Evolutionary conservation across 37 sponge, comb jelly and placozoan genomes (phyloP).

Genomic region (Diacarnus erythraeanus): DNA sequence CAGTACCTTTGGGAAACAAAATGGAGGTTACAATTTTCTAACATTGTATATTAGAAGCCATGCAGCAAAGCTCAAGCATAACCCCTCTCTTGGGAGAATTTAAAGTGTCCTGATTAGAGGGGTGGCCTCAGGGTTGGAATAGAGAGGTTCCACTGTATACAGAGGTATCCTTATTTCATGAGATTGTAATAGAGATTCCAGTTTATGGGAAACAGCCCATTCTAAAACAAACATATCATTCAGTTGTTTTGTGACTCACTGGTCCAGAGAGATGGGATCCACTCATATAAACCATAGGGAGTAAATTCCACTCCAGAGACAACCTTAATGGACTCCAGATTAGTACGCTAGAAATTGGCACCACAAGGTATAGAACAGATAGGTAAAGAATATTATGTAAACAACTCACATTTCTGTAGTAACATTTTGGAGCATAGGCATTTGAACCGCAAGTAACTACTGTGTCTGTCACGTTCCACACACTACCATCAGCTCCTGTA

Average conservation of each 20-base stretch:
- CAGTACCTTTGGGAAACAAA: constrained; percentile 25
- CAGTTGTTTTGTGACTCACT: constrained; percentile 11
- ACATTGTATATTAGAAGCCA: no score
- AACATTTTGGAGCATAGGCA: constrained; percentile 19
- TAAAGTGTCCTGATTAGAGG: no score
- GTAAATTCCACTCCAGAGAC: not conserved
- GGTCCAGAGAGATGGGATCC: not conserved
- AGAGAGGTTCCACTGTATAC: no score
- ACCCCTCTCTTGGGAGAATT: no score
- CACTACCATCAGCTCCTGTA: not conserved
- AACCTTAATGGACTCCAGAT: not conserved
- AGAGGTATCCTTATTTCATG: no score
- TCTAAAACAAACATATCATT: no score
- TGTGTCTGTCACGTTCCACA: not conserved
- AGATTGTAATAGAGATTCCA: no score
- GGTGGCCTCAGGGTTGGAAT: no score
- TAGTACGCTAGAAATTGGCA: not conserved
- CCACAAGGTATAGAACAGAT: not conserved
- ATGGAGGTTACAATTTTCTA: no score
- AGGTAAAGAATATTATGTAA: no score
- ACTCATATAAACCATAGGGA: not conserved
- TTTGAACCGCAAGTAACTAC: constrained; percentile 54
- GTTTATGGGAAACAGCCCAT: no score
- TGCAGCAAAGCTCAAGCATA: not conserved
- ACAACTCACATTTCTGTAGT: constrained; percentile 44